A percentile compares a stretch with the other conserved stretches of the same genome.
phyloP scores from a whole-genome alignment of 2,113 vertebrate genomes.

The Petaurus breviceps region DNA sequence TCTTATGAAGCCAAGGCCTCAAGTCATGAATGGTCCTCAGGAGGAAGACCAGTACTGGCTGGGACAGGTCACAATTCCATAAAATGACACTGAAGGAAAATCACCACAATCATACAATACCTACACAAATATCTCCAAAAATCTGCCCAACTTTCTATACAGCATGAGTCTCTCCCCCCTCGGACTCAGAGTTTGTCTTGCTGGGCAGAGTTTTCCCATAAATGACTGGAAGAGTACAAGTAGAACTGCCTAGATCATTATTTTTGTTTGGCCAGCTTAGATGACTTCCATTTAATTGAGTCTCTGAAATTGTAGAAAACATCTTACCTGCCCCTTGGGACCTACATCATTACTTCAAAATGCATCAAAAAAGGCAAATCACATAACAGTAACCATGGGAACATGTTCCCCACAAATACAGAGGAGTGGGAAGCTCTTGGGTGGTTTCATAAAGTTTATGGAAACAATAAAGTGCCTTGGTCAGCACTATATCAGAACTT shows the following conservation, averaged over 20 bases:
- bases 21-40: neutral
- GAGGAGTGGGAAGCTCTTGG: too few relatives aligned
- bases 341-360: neutral
- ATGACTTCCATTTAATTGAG: neutral
- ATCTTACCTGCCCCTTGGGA: neutral
- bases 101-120: neutral
- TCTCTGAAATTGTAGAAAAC: neutral
- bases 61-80: neutral
- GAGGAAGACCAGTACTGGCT: neutral
- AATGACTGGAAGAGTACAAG: neutral
- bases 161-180: neutral
- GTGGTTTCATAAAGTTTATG: too few relatives aligned
- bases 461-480: too few relatives aligned
- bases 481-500: too few relatives aligned
- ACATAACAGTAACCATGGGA: neutral
- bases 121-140: neutral
- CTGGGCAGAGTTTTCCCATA: neutral
- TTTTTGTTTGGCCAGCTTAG: neutral
- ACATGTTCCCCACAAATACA: too few relatives aligned
- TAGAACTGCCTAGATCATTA: neutral
- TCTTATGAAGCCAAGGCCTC: neutral
- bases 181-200: neutral
- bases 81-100: neutral
- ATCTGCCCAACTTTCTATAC: neutral
- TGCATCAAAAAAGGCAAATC: neutral